Percentiles rank a stretch among this genome's conserved stretches.
Evolutionary conservation across 1,140 invertebrate genomes (phyloP).

Genomic region (Temnothorax curvispinosus): DNA sequence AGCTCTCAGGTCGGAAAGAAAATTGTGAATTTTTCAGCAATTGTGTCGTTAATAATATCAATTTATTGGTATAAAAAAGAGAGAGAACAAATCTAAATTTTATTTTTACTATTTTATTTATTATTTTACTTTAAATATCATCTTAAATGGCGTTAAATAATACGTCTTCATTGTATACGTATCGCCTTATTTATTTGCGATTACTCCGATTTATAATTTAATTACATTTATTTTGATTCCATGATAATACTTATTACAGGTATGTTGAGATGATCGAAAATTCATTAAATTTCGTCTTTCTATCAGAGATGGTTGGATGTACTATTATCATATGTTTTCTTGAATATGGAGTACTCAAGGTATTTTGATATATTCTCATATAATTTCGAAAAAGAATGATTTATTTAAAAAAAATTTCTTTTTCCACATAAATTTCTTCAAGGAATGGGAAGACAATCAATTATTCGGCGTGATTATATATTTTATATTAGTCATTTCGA

Average conservation of each 20-base stretch:
- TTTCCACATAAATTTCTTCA: constrained; percentile 10
- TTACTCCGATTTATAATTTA: constrained; percentile 5
- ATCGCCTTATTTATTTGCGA: neutral
- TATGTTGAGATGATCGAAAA: constrained; percentile 80
- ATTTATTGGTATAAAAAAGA: neutral
- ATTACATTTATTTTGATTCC: neutral
- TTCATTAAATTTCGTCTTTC: constrained; percentile 78
- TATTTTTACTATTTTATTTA: neutral
- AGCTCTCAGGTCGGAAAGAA: constrained; percentile 74
- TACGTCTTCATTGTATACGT: too few species aligned
- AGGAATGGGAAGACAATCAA: constrained; percentile 80
- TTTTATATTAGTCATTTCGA: constrained; percentile 74
- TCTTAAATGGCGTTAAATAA: too few species aligned
- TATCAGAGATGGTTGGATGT: constrained; percentile 81
- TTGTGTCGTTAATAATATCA: neutral
- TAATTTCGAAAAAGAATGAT: neutral
- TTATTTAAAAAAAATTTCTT: neutral
- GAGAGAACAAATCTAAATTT: neutral
- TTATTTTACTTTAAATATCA: neutral
- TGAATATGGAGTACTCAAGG: constrained; percentile 79
- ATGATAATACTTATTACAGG: constrained; percentile 61
- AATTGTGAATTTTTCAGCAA: neutral
- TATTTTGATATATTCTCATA: constrained; percentile 28
- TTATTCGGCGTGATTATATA: constrained; percentile 76
- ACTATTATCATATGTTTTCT: constrained; percentile 81